Percentiles rank a stretch among this genome's conserved stretches.
Evolutionary conservation across 2,888 invertebrate genomes (phyloP).

Genomic region (Dascillus cervinus): DNA sequence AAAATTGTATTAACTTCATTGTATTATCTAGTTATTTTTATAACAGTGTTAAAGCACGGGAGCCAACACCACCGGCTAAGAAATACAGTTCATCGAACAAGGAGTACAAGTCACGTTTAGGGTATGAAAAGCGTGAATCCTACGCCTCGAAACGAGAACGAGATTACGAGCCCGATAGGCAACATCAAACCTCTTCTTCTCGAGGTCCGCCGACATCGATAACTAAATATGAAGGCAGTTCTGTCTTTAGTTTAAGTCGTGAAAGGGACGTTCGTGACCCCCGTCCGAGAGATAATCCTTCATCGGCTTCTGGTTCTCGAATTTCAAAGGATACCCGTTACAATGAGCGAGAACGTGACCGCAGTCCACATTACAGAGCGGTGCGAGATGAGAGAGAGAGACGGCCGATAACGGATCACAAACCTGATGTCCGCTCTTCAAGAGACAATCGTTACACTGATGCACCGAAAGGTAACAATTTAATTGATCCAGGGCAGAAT

Average conservation of each 20-base stretch:
- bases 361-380: constrained; percentile 33
- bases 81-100: constrained; percentile 25
- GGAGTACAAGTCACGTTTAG: constrained; percentile 24
- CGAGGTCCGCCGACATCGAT: constrained; percentile 16
- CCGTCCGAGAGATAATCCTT: constrained; percentile 8
- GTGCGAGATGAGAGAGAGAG: constrained; percentile 29
- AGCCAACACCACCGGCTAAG: constrained; percentile 27
- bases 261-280: constrained; percentile 24
- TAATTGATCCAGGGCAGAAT: constrained; percentile 2
- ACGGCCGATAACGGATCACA: constrained; percentile 23
- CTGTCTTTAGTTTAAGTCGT: constrained; percentile 18
- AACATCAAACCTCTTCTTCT: constrained; percentile 19
- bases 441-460: constrained; percentile 41
- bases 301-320: constrained; percentile 7
- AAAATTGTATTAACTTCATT: too few relatives aligned
- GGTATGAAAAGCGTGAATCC: constrained; percentile 30
- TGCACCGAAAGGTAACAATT: constrained; percentile 20
- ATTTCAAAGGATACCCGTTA: constrained; percentile 29
- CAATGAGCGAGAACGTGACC: constrained; percentile 28
- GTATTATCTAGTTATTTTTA: constrained; percentile 9
- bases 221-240: constrained; percentile 20
- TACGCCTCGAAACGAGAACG: constrained; percentile 30
- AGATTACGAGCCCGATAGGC: constrained; percentile 26
- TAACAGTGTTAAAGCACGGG: constrained; percentile 28
- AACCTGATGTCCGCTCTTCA: constrained; percentile 26